Evolutionary conservation across 2,888 invertebrate genomes (phyloP).

Genomic region (Metalampra italica): DNA sequence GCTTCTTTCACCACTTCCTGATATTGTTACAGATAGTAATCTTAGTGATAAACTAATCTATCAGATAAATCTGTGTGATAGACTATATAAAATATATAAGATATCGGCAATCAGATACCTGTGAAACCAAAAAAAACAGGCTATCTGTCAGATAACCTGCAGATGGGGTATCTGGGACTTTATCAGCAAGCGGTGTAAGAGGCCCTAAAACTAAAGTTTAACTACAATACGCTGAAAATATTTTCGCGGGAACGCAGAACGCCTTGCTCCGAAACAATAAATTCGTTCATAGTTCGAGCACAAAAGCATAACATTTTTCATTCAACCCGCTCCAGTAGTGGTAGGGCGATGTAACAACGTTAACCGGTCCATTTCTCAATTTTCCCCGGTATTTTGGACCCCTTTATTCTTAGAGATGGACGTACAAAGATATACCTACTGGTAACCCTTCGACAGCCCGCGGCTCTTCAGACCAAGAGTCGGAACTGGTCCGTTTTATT

Average conservation of each 20-base stretch:
- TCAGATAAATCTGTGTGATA: too few species aligned
- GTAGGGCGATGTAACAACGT: conserved; percentile 69
- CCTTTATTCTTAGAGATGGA: conserved; percentile 61
- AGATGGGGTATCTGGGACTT: too few species aligned
- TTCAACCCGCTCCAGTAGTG: conserved; percentile 53
- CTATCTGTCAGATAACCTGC: too few species aligned
- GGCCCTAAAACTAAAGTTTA: too few species aligned
- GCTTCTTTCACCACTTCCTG: too few species aligned
- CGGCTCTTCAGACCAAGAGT: conserved; percentile 40
- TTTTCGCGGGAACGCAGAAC: neutral
- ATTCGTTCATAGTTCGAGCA: conserved; percentile 34
- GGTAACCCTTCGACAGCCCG: conserved; percentile 62
- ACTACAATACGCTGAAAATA: too few species aligned
- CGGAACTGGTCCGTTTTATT: conserved; percentile 60
- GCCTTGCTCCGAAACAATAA: conserved; percentile 17
- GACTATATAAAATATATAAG: too few species aligned
- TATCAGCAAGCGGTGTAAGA: too few species aligned
- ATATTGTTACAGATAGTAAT: too few species aligned
- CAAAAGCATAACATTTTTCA: conserved; percentile 69
- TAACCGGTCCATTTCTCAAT: conserved; percentile 79
- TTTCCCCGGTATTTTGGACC: conserved; percentile 53
- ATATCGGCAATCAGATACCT: too few species aligned
- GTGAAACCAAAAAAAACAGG: too few species aligned
- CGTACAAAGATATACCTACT: conserved; percentile 50
- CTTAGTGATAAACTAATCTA: too few species aligned